phyloP scores from a whole-genome alignment of 2,797 vertebrate species.

The Coendou prehensilis region DNA sequence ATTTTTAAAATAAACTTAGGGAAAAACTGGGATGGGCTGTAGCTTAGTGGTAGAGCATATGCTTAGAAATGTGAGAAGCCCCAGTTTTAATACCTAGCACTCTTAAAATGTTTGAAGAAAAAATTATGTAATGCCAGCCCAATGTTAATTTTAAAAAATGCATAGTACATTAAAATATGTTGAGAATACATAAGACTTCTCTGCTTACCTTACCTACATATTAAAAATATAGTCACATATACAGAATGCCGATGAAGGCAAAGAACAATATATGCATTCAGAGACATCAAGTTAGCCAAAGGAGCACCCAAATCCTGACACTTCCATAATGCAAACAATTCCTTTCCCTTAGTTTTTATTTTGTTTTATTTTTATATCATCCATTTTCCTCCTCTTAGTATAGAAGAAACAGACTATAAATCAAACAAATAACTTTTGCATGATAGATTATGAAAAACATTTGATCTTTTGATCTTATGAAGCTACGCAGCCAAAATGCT shows the following conservation, averaged over 20 bases:
- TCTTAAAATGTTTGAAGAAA: background rate
- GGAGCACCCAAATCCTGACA: background rate
- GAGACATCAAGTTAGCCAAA: background rate
- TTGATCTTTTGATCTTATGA: conserved; percentile 86
- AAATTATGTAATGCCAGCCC: background rate
- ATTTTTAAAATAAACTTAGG: background rate
- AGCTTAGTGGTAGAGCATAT: background rate
- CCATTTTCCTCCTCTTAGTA: conserved; percentile 63
- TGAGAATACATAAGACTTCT: background rate
- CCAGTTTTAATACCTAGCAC: background rate
- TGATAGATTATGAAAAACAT: conserved; percentile 84
- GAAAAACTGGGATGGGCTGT: background rate
- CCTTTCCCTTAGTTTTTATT: conserved; percentile 2
- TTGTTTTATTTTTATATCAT: conserved; percentile 54
- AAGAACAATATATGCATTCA: background rate
- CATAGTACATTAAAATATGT: background rate
- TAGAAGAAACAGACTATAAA: conserved; percentile 81
- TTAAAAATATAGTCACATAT: background rate
- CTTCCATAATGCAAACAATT: conserved; percentile 16
- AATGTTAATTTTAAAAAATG: background rate
- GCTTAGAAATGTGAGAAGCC: background rate
- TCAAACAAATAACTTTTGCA: conserved; percentile 82
- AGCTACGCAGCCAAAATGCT: conserved; percentile 84
- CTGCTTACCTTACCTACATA: background rate
- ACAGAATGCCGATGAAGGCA: background rate